These are phyloP conservation scores for Poecilia gillii DNA, from an alignment of 2,797 vertebrate species.

Conservation along the genomic window DNA sequence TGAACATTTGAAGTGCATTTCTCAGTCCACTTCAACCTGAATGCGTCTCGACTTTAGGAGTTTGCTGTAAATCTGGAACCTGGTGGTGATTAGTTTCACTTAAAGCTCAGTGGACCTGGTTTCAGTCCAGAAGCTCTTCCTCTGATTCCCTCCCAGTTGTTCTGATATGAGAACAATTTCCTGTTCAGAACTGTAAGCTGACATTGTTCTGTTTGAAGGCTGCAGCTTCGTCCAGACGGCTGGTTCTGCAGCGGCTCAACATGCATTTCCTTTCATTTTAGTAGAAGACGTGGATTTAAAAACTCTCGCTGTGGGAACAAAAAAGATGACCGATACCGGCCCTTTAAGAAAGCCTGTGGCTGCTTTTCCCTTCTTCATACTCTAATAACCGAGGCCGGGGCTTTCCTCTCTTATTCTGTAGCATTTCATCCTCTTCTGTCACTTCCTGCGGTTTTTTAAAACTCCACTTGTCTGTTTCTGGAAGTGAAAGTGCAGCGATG, in stretches of 20 bases:
- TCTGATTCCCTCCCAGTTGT: not conserved
- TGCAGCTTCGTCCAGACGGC: not conserved
- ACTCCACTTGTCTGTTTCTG: not conserved
- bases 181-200: slow-evolving; percentile 10
- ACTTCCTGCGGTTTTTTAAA: not conserved
- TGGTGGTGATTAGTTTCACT: slow-evolving; percentile 36
- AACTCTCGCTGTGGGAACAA: not conserved
- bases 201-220: not conserved
- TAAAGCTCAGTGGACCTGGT: slow-evolving; percentile 15
- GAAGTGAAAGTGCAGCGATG: not conserved
- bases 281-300: not conserved
- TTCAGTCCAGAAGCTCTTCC: not conserved
- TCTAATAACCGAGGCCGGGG: not conserved
- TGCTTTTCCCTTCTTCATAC: not conserved
- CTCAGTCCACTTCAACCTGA: slow-evolving; percentile 38
- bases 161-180: slow-evolving; percentile 37
- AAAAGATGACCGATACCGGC: not conserved
- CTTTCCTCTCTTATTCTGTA: not conserved
- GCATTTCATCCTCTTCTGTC: not conserved
- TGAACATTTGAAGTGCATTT: not conserved
- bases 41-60: slow-evolving; percentile 32
- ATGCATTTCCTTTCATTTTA: not conserved
- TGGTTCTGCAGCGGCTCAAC: not conserved
- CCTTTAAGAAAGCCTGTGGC: not conserved
- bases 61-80: slow-evolving; percentile 18